A percentile compares a stretch with the other conserved stretches of the same genome.
Evolutionary conservation across 2,888 invertebrate species (phyloP).

Genomic region (Tetragonisca angustula): DNA sequence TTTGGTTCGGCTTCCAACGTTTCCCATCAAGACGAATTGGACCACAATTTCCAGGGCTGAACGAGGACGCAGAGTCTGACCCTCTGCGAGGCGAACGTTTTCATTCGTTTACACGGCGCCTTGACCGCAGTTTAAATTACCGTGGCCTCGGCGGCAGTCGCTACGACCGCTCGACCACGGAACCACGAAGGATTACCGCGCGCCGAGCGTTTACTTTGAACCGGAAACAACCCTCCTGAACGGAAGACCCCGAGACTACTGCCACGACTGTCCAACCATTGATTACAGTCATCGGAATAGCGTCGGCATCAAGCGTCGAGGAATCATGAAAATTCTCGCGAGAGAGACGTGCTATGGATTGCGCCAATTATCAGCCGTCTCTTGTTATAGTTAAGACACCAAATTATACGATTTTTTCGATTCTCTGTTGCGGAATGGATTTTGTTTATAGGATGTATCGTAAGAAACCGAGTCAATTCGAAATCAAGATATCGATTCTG

Average conservation of each 20-base stretch:
- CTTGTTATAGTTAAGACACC: too few relatives aligned
- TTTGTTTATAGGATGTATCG: too few relatives aligned
- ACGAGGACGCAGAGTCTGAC: constrained; percentile 47
- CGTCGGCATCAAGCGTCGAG: not conserved
- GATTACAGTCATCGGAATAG: not conserved
- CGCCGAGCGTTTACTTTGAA: constrained; percentile 48
- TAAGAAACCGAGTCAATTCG: too few relatives aligned
- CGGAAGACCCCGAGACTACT: not conserved
- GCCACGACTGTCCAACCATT: not conserved
- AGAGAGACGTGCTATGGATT: not conserved
- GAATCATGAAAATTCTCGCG: not conserved
- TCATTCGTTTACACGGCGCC: constrained; percentile 66
- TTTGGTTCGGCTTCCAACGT: constrained; percentile 23
- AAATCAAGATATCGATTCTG: too few relatives aligned
- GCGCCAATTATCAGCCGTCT: too few relatives aligned
- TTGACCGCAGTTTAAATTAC: constrained; percentile 72
- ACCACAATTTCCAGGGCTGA: constrained; percentile 31
- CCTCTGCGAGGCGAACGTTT: constrained; percentile 67
- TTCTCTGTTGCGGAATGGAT: too few relatives aligned
- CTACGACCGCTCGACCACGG: constrained; percentile 61
- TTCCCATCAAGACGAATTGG: constrained; percentile 56
- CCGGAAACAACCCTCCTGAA: constrained; percentile 1
- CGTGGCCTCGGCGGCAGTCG: constrained; percentile 49
- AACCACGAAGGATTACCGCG: constrained; percentile 53
- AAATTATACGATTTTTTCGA: too few relatives aligned